These are phyloP conservation scores for Brachyptera risi DNA, from an alignment of 2,888 invertebrate species.

Conservation along the genomic window DNA sequence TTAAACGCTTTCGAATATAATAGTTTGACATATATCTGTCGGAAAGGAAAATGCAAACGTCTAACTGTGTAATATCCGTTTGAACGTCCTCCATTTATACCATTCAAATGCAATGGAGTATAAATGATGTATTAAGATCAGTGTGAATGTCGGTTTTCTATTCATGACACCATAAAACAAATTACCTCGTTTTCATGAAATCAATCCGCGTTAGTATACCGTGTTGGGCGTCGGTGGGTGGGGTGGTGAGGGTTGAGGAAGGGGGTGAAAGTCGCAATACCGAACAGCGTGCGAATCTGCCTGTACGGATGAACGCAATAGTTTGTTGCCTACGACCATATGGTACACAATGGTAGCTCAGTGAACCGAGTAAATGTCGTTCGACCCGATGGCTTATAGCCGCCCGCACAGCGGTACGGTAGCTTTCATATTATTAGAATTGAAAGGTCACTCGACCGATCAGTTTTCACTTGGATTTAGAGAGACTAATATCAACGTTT, in stretches of 20 bases:
- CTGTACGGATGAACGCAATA: background rate
- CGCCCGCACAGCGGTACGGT: no score
- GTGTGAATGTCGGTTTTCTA: constrained; percentile 1
- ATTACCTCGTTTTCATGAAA: constrained; percentile 4
- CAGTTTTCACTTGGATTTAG: constrained; percentile 8
- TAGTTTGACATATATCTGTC: no score
- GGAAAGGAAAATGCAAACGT: no score
- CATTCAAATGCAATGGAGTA: background rate
- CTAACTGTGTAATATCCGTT: no score
- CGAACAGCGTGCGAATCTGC: background rate
- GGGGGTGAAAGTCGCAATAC: background rate
- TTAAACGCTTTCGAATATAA: no score
- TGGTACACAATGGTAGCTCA: background rate
- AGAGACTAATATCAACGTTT: constrained; percentile 9
- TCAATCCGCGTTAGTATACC: constrained; percentile 4
- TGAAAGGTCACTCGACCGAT: constrained; percentile 19
- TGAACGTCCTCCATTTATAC: no score
- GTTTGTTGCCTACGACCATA: background rate
- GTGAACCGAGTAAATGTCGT: constrained; percentile 14
- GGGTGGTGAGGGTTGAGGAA: background rate
- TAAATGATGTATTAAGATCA: constrained; percentile 13
- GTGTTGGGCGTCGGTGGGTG: background rate
- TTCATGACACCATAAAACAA: constrained; percentile 12
- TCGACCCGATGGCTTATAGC: background rate
- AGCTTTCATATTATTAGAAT: constrained; percentile 9